Percentiles rank a stretch among this genome's conserved stretches.
Evolutionary conservation across 2,113 vertebrate species (phyloP).

Genomic region (Oncorhynchus nerka): DNA sequence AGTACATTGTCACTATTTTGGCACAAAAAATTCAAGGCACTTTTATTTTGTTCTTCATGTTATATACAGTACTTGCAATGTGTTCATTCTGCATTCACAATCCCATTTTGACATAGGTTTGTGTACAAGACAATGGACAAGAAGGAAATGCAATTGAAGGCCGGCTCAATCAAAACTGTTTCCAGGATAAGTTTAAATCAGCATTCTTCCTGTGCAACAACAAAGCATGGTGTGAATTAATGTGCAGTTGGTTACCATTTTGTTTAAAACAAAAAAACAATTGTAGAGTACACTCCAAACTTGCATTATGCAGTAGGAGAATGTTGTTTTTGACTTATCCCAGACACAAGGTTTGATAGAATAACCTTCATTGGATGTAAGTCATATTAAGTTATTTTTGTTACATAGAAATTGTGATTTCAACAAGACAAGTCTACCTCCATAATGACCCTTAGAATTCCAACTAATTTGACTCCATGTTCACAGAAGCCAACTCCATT

Average conservation of each 20-base stretch:
- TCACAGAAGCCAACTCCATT: constrained; percentile 27
- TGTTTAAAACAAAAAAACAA: not conserved
- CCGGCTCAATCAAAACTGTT: not conserved
- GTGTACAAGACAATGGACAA: not conserved
- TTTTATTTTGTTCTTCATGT: constrained; percentile 19
- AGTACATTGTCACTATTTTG: not conserved
- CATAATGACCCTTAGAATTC: constrained; percentile 21
- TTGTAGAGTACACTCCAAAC: not conserved
- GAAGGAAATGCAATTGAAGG: not conserved
- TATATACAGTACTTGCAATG: not conserved
- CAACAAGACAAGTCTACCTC: constrained; percentile 67
- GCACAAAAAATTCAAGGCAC: constrained; percentile 14
- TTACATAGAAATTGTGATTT: constrained; percentile 18
- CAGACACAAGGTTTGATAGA: constrained; percentile 21
- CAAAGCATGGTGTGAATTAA: not conserved
- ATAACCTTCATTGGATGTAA: not conserved
- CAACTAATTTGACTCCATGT: constrained; percentile 1
- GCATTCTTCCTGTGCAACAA: not conserved
- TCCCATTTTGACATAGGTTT: not conserved
- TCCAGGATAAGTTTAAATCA: not conserved
- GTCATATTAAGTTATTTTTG: not conserved
- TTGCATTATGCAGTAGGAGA: not conserved
- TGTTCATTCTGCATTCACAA: not conserved
- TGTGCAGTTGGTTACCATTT: not conserved
- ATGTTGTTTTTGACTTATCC: not conserved